Percentiles rank a stretch among this genome's conserved stretches.
These are phyloP conservation scores for Xiphorhynchus elegans DNA, from an alignment of 2,113 vertebrate genomes.

Conservation along the genomic window DNA sequence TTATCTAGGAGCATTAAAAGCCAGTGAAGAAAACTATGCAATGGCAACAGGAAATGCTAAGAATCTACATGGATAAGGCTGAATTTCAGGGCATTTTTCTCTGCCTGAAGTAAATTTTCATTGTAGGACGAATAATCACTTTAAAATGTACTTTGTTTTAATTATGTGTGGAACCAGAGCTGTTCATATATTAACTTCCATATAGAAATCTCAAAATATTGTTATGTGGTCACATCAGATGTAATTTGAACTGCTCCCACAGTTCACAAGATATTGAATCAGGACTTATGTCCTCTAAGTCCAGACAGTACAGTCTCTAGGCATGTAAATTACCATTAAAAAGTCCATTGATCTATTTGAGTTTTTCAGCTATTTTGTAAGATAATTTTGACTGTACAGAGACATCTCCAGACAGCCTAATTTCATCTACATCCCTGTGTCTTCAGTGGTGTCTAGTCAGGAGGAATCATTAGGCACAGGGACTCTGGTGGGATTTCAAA, in stretches of 20 bases:
- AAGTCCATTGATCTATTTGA: conserved; percentile 12
- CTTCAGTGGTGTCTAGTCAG: conserved; percentile 9
- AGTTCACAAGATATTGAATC: conserved; percentile 20
- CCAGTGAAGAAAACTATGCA: not conserved
- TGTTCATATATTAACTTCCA: conserved; percentile 17
- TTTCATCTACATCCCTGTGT: not conserved
- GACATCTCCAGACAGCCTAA: conserved; percentile 27
- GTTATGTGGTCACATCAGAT: conserved; percentile 6
- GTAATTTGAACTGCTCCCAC: conserved; percentile 31
- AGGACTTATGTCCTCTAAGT: conserved; percentile 7
- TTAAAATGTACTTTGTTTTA: conserved; percentile 20
- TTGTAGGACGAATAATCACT: not conserved
- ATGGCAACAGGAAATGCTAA: not conserved
- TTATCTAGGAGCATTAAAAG: not conserved
- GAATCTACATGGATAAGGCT: not conserved
- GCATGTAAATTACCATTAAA: conserved; percentile 39
- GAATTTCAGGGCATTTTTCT: not conserved
- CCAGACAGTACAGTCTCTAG: conserved; percentile 24
- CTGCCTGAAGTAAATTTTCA: not conserved
- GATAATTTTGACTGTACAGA: conserved; percentile 1
- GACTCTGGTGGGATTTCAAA: not conserved
- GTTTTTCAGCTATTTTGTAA: not conserved
- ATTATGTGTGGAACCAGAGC: not conserved
- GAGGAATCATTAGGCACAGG: not conserved
- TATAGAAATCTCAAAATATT: conserved; percentile 4